phyloP scores from a whole-genome alignment of 2,113 vertebrate species.

The Dicentrarchus labrax region DNA sequence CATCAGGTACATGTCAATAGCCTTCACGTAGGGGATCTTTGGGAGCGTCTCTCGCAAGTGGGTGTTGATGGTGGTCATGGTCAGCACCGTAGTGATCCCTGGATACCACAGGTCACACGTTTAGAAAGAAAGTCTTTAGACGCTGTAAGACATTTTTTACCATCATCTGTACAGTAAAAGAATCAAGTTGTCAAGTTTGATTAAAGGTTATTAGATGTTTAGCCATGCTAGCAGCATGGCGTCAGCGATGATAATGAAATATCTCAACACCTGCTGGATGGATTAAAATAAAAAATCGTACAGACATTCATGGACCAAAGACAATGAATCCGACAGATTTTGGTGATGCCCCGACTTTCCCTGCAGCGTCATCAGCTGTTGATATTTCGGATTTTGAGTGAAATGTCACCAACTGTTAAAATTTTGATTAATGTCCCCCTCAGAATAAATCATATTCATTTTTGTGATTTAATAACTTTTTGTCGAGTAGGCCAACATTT shows the following conservation, averaged over 20 bases:
- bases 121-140: slow-evolving; percentile 47
- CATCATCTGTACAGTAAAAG: slow-evolving; percentile 13
- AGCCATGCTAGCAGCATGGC: neutral
- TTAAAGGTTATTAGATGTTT: neutral
- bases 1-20: slow-evolving; percentile 99
- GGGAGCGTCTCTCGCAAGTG: slow-evolving; percentile 98
- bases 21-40: slow-evolving; percentile 99
- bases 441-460: neutral
- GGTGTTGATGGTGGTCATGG: slow-evolving; percentile 99
- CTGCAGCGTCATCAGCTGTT: neutral
- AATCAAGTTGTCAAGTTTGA: neutral
- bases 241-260: neutral
- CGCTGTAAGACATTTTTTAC: neutral
- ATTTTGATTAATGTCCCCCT: neutral
- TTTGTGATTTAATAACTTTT: neutral
- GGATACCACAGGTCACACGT: slow-evolving; percentile 68
- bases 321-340: neutral
- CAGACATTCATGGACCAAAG: neutral
- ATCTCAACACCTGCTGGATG: neutral
- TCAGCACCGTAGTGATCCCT: slow-evolving; percentile 99
- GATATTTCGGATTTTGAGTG: neutral
- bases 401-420: neutral
- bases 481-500: neutral
- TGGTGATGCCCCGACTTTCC: neutral
- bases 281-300: neutral